A percentile compares a stretch with the other conserved stretches of the same genome.
Conservation (phyloP, 2,888 invertebrate genomes). For the Odontomyia ornata region DNA sequence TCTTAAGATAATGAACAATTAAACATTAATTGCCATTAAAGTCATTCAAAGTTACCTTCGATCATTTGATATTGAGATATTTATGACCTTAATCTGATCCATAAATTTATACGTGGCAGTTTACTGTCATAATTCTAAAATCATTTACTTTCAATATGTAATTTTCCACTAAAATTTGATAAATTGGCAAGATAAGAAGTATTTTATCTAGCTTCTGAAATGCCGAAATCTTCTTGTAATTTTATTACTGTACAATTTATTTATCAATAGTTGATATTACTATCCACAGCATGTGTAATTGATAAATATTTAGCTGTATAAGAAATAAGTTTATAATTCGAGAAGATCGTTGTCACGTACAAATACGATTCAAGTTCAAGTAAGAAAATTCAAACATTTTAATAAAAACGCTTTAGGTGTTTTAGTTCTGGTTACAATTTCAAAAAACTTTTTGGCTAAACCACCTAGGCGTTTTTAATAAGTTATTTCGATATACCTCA, state of each 20-base stretch:
- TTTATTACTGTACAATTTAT: not conserved
- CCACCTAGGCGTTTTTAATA: no score
- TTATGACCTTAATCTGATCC: not conserved
- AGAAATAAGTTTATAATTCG: no score
- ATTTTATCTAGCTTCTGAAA: conserved; percentile 3
- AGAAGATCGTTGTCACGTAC: no score
- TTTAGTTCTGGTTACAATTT: no score
- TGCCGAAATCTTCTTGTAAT: not conserved
- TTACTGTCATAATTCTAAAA: not conserved
- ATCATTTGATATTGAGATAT: not conserved
- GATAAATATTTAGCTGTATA: no score
- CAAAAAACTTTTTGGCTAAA: no score
- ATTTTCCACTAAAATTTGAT: not conserved
- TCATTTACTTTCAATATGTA: not conserved
- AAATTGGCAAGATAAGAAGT: not conserved
- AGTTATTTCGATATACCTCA: no score
- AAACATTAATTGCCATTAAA: not conserved
- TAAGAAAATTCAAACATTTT: no score
- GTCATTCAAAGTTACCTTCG: not conserved
- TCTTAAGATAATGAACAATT: not conserved
- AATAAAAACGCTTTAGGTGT: no score
- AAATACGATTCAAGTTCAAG: no score
- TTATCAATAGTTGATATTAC: no score
- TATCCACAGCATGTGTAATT: no score
- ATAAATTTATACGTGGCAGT: conserved; percentile 14